Percentiles rank a stretch among this genome's conserved stretches.
These are phyloP conservation scores for Paralichthys olivaceus DNA, from an alignment of 2,113 vertebrate species.

Conservation along the genomic window DNA sequence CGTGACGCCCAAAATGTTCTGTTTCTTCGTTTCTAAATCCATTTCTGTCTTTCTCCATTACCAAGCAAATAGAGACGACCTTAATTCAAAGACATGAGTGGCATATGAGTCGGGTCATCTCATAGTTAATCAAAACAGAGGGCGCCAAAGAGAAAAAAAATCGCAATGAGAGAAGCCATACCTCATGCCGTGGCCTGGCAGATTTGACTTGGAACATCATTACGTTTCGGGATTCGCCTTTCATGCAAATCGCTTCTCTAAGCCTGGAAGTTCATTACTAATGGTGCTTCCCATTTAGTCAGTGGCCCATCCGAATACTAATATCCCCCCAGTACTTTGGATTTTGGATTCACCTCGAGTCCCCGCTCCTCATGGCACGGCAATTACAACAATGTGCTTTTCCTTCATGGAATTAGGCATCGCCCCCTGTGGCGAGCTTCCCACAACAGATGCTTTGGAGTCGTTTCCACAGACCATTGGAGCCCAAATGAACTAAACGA, in stretches of 20 bases:
- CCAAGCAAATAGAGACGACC: conserved; percentile 45
- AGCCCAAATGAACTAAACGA: conserved; percentile 76
- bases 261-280: conserved; percentile 80
- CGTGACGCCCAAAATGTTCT: conserved; percentile 41
- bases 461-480: conserved; percentile 68
- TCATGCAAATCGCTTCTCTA: conserved; percentile 78
- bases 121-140: conserved; percentile 62
- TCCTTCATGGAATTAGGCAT: conserved; percentile 73
- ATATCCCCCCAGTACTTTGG: conserved; percentile 62
- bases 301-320: conserved; percentile 71
- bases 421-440: conserved; percentile 59
- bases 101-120: conserved; percentile 50
- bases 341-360: conserved; percentile 59
- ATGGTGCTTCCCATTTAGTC: conserved; percentile 77
- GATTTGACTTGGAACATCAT: conserved; percentile 75
- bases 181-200: conserved; percentile 46
- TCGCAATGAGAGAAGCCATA: conserved; percentile 25
- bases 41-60: conserved; percentile 55
- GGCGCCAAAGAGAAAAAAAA: not conserved
- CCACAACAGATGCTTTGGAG: conserved; percentile 75
- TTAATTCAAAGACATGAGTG: conserved; percentile 60
- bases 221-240: conserved; percentile 68
- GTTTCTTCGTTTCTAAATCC: conserved; percentile 39
- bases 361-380: conserved; percentile 59
- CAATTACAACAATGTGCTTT: conserved; percentile 76